Conservation (phyloP, 2,888 invertebrate genomes). For the Drosophila neoperkinsi region DNA sequence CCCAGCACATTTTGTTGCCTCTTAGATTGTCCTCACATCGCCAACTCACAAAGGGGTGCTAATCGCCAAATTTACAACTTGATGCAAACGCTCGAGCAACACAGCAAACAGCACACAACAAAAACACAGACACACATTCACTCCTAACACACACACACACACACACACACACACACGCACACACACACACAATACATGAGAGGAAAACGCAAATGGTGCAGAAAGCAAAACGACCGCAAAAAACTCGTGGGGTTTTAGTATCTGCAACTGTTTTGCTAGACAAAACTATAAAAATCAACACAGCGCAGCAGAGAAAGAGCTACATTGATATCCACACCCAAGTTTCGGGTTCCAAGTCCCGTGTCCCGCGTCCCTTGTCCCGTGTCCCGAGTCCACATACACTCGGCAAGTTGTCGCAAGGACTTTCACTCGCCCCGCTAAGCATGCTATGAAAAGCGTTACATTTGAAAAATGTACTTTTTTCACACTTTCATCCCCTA, state of each 20-base stretch:
- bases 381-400: conserved; percentile 5
- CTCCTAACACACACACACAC: conserved; percentile 24
- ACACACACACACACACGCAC: conserved; percentile 17
- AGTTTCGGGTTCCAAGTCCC: conserved; percentile 13
- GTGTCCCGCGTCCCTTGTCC: conserved; percentile 6
- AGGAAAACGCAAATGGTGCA: conserved; percentile 79
- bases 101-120: conserved; percentile 28
- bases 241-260: conserved; percentile 44
- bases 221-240: conserved; percentile 80
- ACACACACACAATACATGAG: conserved; percentile 21
- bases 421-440: conserved; percentile 70
- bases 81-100: conserved; percentile 65
- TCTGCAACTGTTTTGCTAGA: conserved; percentile 53
- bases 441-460: conserved; percentile 66
- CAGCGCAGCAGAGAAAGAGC: conserved; percentile 45
- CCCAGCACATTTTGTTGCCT: conserved; percentile 55
- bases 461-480: conserved; percentile 83
- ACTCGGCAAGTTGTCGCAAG: conserved; percentile 34
- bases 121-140: conserved; percentile 30
- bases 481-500: conserved; percentile 35
- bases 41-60: conserved; percentile 79
- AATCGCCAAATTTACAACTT: conserved; percentile 83
- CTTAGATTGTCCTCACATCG: conserved; percentile 64
- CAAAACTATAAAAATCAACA: conserved; percentile 75
- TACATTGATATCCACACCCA: conserved; percentile 42